phyloP scores from a whole-genome alignment of 30 jellyfish, hydroid and myxozoan genomes.

The Nemopilema nomurai region DNA sequence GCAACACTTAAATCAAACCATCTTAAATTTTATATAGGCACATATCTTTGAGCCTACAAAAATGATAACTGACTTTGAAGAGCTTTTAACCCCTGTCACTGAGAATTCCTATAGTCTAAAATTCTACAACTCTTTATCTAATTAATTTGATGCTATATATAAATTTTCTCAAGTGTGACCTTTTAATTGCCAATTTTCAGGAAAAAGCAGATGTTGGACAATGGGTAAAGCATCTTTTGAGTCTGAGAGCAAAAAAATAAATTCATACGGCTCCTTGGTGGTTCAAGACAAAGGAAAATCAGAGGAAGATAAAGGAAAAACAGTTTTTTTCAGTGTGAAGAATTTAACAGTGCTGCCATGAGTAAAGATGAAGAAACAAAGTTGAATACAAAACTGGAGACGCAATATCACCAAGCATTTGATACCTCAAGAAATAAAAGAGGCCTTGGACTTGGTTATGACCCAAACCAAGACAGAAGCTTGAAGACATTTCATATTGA shows the following conservation, averaged over 20 bases:
- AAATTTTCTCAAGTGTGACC: too few species aligned
- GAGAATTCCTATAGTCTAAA: background rate
- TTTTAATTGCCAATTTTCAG: background rate
- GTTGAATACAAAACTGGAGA: slow-evolving; percentile 48
- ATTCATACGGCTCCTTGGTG: slow-evolving; percentile 70
- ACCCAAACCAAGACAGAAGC: slow-evolving; percentile 32
- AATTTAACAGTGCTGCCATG: slow-evolving; percentile 62
- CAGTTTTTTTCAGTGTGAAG: background rate
- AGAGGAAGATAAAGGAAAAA: background rate
- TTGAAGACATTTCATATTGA: slow-evolving; percentile 55
- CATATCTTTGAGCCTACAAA: too few species aligned
- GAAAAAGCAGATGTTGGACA: slow-evolving; percentile 59
- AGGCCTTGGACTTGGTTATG: slow-evolving; percentile 79
- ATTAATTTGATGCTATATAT: too few species aligned
- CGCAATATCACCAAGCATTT: slow-evolving; percentile 71
- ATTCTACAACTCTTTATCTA: too few species aligned
- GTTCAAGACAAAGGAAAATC: slow-evolving; percentile 32
- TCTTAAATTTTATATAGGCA: too few species aligned
- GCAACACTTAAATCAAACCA: too few species aligned
- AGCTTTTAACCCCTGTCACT: too few species aligned
- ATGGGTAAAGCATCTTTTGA: slow-evolving; percentile 58
- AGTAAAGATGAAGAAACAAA: slow-evolving; percentile 46
- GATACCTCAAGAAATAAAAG: slow-evolving; percentile 63
- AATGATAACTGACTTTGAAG: too few species aligned
- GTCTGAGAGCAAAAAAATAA: slow-evolving; percentile 56